A percentile compares a stretch with the other conserved stretches of the same genome.
Evolutionary conservation across 2,113 vertebrate species (phyloP).

Genomic region (Neomonachus schauinslandi): DNA sequence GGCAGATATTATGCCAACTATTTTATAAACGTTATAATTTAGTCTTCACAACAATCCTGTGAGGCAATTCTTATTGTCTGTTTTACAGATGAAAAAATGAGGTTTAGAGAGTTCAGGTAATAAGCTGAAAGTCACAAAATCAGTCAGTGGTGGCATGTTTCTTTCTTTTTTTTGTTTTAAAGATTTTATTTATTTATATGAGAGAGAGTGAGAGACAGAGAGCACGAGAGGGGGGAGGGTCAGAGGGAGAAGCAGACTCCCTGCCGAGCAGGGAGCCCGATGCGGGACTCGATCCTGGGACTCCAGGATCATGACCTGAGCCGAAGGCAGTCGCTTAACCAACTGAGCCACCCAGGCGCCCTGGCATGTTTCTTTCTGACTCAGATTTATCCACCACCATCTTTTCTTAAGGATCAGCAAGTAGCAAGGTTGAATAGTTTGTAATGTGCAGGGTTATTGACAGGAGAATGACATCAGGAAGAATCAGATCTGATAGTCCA

Average conservation of each 20-base stretch:
- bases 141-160: not conserved
- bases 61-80: not conserved
- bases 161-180: too few relatives aligned
- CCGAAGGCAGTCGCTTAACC: too few relatives aligned
- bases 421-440: not conserved
- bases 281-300: too few relatives aligned
- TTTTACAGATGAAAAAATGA: conserved; percentile 27
- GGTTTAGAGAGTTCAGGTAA: conserved; percentile 19
- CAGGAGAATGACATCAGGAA: not conserved
- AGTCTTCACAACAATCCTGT: not conserved
- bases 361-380: not conserved
- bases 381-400: not conserved
- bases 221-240: too few relatives aligned
- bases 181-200: too few relatives aligned
- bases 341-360: too few relatives aligned
- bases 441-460: not conserved
- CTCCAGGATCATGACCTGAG: too few relatives aligned
- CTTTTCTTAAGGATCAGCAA: conserved; percentile 10
- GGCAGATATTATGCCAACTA: not conserved
- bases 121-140: not conserved
- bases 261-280: too few relatives aligned
- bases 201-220: too few relatives aligned
- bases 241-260: too few relatives aligned
- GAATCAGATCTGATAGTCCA: not conserved
- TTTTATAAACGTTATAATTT: not conserved